Base-by-base conservation (phyloP, 2,113 vertebrate species). In the Hipposideros armiger region DNA sequence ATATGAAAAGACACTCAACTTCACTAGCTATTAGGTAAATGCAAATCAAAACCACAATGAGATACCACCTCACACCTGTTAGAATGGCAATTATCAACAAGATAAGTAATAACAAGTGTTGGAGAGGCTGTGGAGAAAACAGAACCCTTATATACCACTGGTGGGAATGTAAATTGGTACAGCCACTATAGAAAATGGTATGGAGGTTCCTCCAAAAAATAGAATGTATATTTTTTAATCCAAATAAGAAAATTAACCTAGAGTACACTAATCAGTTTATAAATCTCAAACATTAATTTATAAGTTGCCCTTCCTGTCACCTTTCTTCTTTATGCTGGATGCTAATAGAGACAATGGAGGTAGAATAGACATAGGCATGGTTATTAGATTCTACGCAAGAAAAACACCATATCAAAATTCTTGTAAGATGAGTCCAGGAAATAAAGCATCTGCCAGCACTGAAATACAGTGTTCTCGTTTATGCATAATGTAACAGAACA, bases 261-360 rank as follows among this genome's bases (percentile, higher is more conserved):
- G 95, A 92, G 94, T 95, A 97, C 92, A 60, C 36, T 74, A 20
- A 54, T 54, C 80, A 72, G 19, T 70, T 82, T 81, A 45, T 36
- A 82, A 91, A 28, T 84, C 47, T 94, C 11, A 0, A 96, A 93
- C 60, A 45, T 78, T 52, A 95, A 92, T 93, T 95, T 93, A 97
- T 93, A 92, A 97, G 87, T n/a, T 96, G 93, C 64, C 96, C 97
- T 98, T 98, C 96, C 96, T 95, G 81, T 97, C 97, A 96, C 97
- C 91, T 90, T 84, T 94, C 96, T 97, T 94, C 87, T 93, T 89
- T 94, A 72, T 22, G 87, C 95, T 95, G 97, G 96, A 96, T 70
- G 86, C 87, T 97, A 90, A 92, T 22, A 95, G 66, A 97, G 77
- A 60, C 90, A 82, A 52, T 97, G 95, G 95, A 98, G 98, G 94